Percentiles rank a stretch among this genome's conserved stretches.
Conservation (phyloP, 2,113 vertebrate genomes). For the Helogale parvula region DNA sequence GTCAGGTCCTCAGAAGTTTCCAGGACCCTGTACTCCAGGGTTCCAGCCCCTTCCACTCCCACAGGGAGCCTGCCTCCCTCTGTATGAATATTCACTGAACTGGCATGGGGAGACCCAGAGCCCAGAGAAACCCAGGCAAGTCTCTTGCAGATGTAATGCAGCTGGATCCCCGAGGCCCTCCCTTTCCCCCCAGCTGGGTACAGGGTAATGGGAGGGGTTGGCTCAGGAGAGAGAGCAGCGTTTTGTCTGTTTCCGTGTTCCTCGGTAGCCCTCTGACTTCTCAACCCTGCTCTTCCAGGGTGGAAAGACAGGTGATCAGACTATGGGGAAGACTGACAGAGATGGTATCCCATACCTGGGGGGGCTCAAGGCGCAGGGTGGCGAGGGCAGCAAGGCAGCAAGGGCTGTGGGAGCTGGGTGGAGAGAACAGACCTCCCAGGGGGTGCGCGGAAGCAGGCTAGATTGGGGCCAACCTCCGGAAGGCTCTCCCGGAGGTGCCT, state of each 20-base stretch:
- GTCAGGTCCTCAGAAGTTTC: background rate
- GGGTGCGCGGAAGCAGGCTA: background rate
- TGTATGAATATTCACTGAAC: conserved; percentile 86
- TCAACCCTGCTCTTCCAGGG: background rate
- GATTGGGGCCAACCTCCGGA: background rate
- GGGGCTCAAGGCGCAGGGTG: background rate
- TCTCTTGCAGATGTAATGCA: conserved; percentile 76
- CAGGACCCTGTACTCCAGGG: background rate
- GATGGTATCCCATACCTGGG: background rate
- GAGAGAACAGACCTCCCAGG: background rate
- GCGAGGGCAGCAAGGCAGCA: background rate
- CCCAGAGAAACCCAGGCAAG: conserved; percentile 51
- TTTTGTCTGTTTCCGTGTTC: conserved; percentile 40
- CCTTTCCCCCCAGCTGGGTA: conserved; percentile 43
- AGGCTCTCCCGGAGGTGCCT: conserved; percentile 12
- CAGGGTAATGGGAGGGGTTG: background rate
- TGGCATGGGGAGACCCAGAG: conserved; percentile 73
- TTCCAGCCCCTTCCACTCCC: conserved; percentile 2
- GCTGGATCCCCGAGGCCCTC: conserved; percentile 67
- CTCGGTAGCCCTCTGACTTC: conserved; percentile 34
- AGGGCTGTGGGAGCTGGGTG: background rate
- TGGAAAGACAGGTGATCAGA: conserved; percentile 15
- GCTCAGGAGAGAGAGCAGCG: background rate
- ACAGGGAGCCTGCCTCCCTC: conserved; percentile 12
- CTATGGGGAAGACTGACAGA: background rate